Evolutionary conservation across 1,140 invertebrate genomes (phyloP).

Genomic region (Piezodorus guildinii): DNA sequence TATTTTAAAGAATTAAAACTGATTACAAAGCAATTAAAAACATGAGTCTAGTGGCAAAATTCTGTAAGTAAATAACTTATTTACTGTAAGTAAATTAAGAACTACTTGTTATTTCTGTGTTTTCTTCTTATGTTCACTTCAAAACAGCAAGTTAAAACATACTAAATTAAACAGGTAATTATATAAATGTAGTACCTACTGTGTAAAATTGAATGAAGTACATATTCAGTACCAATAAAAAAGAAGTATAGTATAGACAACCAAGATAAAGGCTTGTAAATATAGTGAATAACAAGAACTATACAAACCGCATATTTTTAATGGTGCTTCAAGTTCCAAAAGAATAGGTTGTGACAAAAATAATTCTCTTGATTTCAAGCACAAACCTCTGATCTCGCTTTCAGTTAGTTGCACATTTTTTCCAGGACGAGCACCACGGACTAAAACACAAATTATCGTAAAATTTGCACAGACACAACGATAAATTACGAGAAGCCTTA

Average conservation of each 20-base stretch:
- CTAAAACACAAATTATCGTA: conserved; percentile 32
- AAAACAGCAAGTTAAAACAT: no score
- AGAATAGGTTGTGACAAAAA: conserved; percentile 61
- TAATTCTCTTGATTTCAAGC: conserved; percentile 43
- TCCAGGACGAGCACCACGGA: conserved; percentile 54
- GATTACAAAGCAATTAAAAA: no score
- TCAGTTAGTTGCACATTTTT: conserved; percentile 64
- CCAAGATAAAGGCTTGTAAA: conserved; percentile 51
- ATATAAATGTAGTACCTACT: no score
- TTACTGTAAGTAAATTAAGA: no score
- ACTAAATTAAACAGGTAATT: no score
- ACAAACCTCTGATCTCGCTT: conserved; percentile 44
- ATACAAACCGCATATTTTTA: conserved; percentile 40
- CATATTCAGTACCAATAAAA: no score
- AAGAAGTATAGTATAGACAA: conserved; percentile 35
- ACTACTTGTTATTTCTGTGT: no score
- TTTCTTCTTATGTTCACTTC: no score
- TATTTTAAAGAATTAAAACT: no score
- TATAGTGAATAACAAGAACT: conserved; percentile 48
- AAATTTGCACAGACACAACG: conserved; percentile 10
- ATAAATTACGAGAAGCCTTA: not conserved
- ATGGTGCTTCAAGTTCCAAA: conserved; percentile 38
- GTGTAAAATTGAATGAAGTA: no score
- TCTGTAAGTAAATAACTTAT: no score
- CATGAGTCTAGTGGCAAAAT: no score